Base-by-base conservation (phyloP, 2,888 invertebrate species). In the Abscondita cerata region DNA sequence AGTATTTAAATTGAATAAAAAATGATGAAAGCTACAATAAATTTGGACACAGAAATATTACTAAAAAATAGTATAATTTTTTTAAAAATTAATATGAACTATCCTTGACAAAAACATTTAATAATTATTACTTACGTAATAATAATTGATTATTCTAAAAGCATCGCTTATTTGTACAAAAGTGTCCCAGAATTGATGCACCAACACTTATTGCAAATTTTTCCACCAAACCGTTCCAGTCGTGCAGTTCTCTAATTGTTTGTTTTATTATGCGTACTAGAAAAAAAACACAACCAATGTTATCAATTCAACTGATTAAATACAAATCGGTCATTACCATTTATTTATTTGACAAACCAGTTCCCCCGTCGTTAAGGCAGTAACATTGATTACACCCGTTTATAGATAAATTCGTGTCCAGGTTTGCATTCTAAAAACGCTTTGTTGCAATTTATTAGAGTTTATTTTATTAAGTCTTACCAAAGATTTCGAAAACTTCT, bases 171-270 rank as follows among this genome's bases (percentile, higher is more conserved):
- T 48, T 48, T 15, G 48, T 48, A 15, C 48, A 48, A 13, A 48
- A 12, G n/a, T 8, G 48, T 48, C 5, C 48, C 48, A 4, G 15
- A 25, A 12, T 31, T 48, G 4, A 48, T 33, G 31, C 48, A 48
- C 48, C 48, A 48, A n/a, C 48, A 48, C 48, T 48, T 48, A 15
- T 48, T 48, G 15, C 48, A 48, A 6, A n/a, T 15, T 15, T 13
- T 25, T 48, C 31, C 8, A 25, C 48, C 48, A 48, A 13, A 31
- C 31, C n/a, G 48, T 12, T 3, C 48, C 48, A 1, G 33, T 25
- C 16, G 1, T 3, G 11, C 48, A 48, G 8, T 31, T 11, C 15
- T 48, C 48, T 2, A 2, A n/a, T 18, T 25, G 20, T 12, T 47
- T 47, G 12, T 18, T 25, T 48, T 31, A 31, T 13, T 33, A 9